phyloP scores from a whole-genome alignment of 2,113 vertebrate species.

The Fregata magnificens region DNA sequence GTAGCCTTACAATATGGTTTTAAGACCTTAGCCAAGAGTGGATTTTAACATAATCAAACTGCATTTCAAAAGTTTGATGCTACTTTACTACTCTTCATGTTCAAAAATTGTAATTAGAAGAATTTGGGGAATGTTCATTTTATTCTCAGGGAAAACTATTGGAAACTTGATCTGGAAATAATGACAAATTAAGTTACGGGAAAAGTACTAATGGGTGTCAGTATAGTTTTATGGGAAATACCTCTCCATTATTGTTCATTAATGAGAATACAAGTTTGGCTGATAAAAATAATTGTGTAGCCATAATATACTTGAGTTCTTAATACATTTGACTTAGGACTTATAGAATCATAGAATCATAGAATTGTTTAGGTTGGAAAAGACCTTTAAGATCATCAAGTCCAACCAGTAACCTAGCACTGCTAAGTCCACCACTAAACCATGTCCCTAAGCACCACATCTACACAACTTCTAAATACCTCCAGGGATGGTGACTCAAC shows the following conservation, averaged over 20 bases:
- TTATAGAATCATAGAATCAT: not conserved
- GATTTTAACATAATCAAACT: not conserved
- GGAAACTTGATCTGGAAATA: not conserved
- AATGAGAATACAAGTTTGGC: not conserved
- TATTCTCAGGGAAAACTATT: not conserved
- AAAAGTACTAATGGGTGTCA: not conserved
- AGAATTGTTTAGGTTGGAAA: too few relatives aligned
- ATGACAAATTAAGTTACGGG: not conserved
- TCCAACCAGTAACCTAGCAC: too few relatives aligned
- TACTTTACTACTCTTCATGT: not conserved
- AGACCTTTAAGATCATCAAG: too few relatives aligned
- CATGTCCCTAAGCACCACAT: too few relatives aligned
- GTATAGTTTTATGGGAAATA: not conserved
- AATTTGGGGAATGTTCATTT: not conserved
- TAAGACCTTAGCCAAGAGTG: not conserved
- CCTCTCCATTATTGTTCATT: not conserved
- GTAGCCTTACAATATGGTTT: not conserved
- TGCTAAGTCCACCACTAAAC: too few relatives aligned
- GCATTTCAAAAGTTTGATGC: not conserved
- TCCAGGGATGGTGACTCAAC: too few relatives aligned
- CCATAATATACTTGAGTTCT: not conserved
- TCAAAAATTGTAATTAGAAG: not conserved
- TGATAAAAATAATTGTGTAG: not conserved
- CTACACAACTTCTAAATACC: too few relatives aligned
- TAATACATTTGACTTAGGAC: not conserved